phyloP scores from a whole-genome alignment of 1,140 invertebrate species.

The Onthophagus taurus region DNA sequence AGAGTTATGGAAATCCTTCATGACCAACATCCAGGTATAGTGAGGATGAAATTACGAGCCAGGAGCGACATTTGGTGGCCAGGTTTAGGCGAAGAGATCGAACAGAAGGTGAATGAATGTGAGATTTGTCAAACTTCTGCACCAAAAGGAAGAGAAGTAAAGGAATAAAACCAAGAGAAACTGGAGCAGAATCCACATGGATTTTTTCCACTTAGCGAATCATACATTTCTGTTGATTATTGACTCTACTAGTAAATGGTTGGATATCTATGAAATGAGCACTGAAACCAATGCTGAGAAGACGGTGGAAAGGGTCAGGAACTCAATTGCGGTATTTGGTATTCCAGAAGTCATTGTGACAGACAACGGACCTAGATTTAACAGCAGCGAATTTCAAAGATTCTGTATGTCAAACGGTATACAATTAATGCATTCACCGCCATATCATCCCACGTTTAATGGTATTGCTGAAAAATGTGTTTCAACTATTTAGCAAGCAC shows the following conservation, averaged over 20 bases:
- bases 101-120: no score
- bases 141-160: no score
- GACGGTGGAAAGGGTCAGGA: neutral
- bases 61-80: no score
- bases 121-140: no score
- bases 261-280: neutral
- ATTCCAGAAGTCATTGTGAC: conserved; percentile 1
- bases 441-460: neutral
- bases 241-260: neutral
- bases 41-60: no score
- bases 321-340: neutral
- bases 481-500: neutral
- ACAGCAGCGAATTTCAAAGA: neutral
- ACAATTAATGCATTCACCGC: neutral
- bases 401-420: neutral
- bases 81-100: no score
- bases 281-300: neutral
- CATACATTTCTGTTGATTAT: neutral
- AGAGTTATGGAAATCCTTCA: no score
- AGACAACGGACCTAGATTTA: conserved; percentile 4
- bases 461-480: neutral
- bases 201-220: neutral
- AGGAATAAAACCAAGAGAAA: neutral
- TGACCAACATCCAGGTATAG: no score
- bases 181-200: conserved; percentile 1